Evolutionary conservation across 1,140 invertebrate genomes (phyloP).

Genomic region (Ceratina australensis): DNA sequence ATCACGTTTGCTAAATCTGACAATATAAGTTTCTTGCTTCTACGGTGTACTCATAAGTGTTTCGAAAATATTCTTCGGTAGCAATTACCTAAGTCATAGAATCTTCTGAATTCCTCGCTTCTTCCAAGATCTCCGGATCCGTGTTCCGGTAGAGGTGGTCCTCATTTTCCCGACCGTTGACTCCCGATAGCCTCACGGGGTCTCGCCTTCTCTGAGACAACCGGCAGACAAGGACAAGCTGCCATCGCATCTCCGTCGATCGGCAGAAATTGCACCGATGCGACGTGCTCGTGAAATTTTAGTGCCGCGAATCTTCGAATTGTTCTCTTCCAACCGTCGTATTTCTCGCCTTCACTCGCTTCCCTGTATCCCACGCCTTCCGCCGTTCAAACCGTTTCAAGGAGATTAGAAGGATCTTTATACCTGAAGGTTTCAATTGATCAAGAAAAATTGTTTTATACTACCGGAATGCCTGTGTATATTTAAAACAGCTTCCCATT

Average conservation of each 20-base stretch:
- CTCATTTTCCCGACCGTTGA: constrained; percentile 77
- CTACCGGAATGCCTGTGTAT: too few species aligned
- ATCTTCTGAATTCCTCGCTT: constrained; percentile 56
- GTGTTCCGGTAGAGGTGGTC: constrained; percentile 75
- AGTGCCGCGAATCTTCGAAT: constrained; percentile 63
- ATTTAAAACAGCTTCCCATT: too few species aligned
- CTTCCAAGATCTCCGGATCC: constrained; percentile 58
- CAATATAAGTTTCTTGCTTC: too few species aligned
- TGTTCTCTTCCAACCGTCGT: constrained; percentile 34
- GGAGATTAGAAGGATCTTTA: too few species aligned
- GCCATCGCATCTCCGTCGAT: constrained; percentile 59
- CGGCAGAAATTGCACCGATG: constrained; percentile 68
- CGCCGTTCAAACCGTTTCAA: too few species aligned
- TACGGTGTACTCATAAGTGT: too few species aligned
- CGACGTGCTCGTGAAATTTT: constrained; percentile 70
- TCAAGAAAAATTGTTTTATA: too few species aligned
- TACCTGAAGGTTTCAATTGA: too few species aligned
- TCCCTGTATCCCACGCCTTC: not conserved
- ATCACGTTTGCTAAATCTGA: too few species aligned
- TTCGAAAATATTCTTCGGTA: too few species aligned
- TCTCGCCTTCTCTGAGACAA: constrained; percentile 27
- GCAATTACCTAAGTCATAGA: constrained; percentile 35
- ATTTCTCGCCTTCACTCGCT: too few species aligned
- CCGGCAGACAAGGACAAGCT: constrained; percentile 39
- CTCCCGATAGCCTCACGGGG: constrained; percentile 65